phyloP scores from a whole-genome alignment of 1,140 invertebrate species.

The Bombus haemorrhoidalis region DNA sequence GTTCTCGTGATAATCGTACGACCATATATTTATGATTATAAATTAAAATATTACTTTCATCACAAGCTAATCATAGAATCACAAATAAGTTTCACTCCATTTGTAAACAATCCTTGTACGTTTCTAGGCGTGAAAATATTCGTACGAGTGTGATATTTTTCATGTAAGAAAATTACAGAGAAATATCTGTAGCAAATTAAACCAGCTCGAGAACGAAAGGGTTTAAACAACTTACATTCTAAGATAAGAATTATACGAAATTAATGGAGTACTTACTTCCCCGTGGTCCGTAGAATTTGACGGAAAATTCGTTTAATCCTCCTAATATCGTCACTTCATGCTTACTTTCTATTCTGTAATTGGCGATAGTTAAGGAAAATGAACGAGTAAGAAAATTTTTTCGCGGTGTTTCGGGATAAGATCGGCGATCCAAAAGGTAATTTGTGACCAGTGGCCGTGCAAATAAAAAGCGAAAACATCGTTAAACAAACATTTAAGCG shows the following conservation, averaged over 20 bases:
- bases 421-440: not conserved
- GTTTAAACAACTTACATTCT: not conserved
- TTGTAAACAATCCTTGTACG: not conserved
- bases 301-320: constrained; percentile 99
- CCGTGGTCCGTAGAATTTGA: constrained; percentile 99
- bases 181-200: not conserved
- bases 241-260: not conserved
- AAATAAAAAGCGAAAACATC: constrained; percentile 38
- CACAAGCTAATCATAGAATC: not conserved
- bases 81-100: not conserved
- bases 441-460: not conserved
- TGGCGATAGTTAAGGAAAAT: constrained; percentile 73
- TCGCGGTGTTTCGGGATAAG: not conserved
- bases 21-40: not conserved
- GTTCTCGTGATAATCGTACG: not conserved
- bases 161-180: not conserved
- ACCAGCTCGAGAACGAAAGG: not conserved
- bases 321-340: constrained; percentile 99
- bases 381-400: not conserved
- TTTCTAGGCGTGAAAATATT: not conserved
- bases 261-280: constrained; percentile 89
- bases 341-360: constrained; percentile 96
- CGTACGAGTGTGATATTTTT: too few species aligned
- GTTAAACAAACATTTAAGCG: constrained; percentile 29
- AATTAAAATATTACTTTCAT: not conserved